phyloP scores from a whole-genome alignment of 1,140 invertebrate genomes.

The Cryptotermes secundus region DNA sequence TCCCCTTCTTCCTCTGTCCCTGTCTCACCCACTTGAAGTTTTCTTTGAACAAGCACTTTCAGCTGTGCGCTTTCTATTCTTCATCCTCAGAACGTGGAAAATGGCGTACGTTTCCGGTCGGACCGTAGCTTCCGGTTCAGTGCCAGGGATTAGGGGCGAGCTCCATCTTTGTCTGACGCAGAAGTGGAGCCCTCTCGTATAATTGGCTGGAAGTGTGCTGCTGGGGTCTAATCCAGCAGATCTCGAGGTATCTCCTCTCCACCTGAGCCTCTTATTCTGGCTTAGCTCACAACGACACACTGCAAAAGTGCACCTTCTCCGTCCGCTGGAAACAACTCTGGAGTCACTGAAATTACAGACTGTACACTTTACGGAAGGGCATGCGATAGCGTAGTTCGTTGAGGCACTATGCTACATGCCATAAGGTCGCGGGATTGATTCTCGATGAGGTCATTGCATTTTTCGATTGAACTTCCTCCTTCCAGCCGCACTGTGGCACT shows the following conservation, averaged over 20 bases:
- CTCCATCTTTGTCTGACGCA: background rate
- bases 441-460: no score
- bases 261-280: background rate
- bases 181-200: background rate
- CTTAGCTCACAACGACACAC: no score
- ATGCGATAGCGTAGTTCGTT: no score
- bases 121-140: background rate
- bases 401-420: no score
- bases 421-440: no score
- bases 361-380: no score
- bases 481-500: no score
- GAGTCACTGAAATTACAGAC: no score
- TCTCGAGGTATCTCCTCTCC: background rate
- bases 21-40: background rate
- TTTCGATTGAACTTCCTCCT: no score
- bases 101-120: constrained; percentile 25
- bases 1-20: background rate
- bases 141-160: background rate
- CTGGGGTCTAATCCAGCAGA: background rate
- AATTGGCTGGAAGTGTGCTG: background rate
- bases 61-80: background rate
- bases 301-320: no score
- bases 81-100: constrained; percentile 20
- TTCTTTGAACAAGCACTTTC: background rate
- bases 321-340: no score